Evolutionary conservation across 2,888 invertebrate genomes (phyloP), one percentile per base, ranked within the genome.

Genomic region (Drosophila limbata): DNA sequence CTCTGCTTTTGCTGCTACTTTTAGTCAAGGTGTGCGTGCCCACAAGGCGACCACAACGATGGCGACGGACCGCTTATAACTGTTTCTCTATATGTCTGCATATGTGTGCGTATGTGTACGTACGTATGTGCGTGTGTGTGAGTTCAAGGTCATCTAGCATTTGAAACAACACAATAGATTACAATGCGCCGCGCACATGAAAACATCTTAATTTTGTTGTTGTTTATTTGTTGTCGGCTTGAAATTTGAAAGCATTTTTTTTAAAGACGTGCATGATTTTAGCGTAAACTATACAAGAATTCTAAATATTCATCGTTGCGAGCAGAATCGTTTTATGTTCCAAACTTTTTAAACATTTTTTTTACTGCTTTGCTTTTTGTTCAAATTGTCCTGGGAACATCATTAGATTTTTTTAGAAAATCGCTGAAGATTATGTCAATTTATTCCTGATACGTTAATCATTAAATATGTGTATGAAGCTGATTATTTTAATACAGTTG

Each of bases 91-190:
- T 37, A 35, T 65, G 25, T 25, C 31, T 62, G 50, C 53, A 28
- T 59, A 51, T 56, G 71, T 69, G 75, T 83, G 67, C 70, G 71
- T 66, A 15, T 42, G 37, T 48, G 33, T 48, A 25, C 66, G 33
- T 48, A 25, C 66, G 37, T 50, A 51, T 57, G 50, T 61, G 70
- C 74, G 79, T 90, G 66, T 79, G 79, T 76, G 84, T 77, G 91
- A 90, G 90, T 90, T 90, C 90, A 90, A 90, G 90, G 90, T 91
- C 91, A 91, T 90, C 90, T 89, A 90, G 84, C 88, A 90, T 89
- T 90, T 90, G 84, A 89, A 91, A 90, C 81, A 84, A 79, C 81
- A 83, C 90, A 81, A 84, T 81, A 81, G 73, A 84, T 84, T 76
- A 73, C 79, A 81, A 73, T 78, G 70, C 69, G 82, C 65, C 62